A percentile compares a stretch with the other conserved stretches of the same genome.
Conservation (phyloP, 2,113 vertebrate genomes). For the Bambusicola thoracicus region DNA sequence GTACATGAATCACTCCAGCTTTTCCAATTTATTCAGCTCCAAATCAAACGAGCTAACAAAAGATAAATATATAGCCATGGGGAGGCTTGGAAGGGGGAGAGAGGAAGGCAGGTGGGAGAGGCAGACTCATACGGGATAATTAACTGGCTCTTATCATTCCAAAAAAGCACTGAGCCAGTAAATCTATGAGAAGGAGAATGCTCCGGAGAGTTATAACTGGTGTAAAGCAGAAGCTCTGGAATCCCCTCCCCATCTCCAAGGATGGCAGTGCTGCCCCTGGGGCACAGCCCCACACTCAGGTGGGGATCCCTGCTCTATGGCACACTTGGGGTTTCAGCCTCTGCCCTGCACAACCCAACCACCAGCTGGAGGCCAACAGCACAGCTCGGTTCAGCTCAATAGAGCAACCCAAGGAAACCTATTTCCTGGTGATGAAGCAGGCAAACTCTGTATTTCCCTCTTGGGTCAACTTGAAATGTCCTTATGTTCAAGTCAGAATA, state of each 20-base stretch:
- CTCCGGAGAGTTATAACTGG: constrained; percentile 1
- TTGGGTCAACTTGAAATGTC: background rate
- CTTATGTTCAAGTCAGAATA: background rate
- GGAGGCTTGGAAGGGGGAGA: background rate
- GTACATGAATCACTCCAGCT: constrained; percentile 69
- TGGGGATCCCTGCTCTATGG: background rate
- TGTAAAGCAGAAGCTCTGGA: background rate
- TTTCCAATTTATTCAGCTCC: constrained; percentile 67
- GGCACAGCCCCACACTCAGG: background rate
- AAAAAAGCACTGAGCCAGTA: constrained; percentile 55
- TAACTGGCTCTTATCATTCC: constrained; percentile 65
- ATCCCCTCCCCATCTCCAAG: background rate
- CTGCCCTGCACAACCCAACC: background rate
- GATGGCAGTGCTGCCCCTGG: background rate
- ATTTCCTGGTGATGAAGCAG: background rate
- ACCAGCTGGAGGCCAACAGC: background rate
- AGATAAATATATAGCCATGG: constrained; percentile 56
- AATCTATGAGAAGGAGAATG: constrained; percentile 39
- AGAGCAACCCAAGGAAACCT: background rate
- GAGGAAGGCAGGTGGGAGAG: constrained; percentile 39
- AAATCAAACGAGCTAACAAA: constrained; percentile 63
- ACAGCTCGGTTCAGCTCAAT: background rate
- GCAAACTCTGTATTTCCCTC: accelerated
- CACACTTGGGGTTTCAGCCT: background rate
- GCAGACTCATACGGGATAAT: constrained; percentile 46